Base-by-base conservation (phyloP, 2,888 invertebrate genomes). In the Apodemia zela region DNA sequence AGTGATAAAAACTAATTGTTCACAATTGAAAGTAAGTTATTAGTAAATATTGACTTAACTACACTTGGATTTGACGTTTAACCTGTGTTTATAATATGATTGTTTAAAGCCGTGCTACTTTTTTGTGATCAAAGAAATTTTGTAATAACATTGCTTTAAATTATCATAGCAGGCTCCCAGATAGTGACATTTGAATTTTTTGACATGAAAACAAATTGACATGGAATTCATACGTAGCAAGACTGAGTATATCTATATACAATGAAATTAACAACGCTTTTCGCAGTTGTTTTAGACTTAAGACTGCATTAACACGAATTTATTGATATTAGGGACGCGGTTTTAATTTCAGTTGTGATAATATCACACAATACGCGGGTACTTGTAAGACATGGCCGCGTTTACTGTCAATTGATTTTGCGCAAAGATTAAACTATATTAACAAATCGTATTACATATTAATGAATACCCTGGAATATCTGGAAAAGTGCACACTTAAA, bases 281-380 rank as follows among this genome's bases (percentile, higher is more conserved):
- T 54, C 51, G 61, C 62, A 38, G 60, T 47, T 59, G 21, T 58
- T 59, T 62, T 45, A 29, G 47, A 61, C 13, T 54, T 51, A 35
- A 38, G 59, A 58, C 61, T 58, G 63, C 64, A 63, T 63, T 61
- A 64, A 45, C 64, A 73, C 75, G 72, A 75, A 75, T 77, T 76
- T 75, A 77, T 69, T 73, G 72, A 72, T 71, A 66, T 69, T 63
- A 65, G 62, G 64, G 60, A 61, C 58, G 64, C 60, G 66, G 67
- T 42, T 62, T 62, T 62, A 58, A 42, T 67, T 57, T 49, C 54
- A 67, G 64, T 66, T 68, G 68, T 69, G 65, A 66, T 66, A 58
- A 61, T 42, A 62, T 65, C 49, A 60, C 42, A 61, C 59, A 62
- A 63, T 58, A 68, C 65, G 66, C 69, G 67, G 66, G 67, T 66